Conservation (phyloP, 1,140 invertebrate species). For the Listronotus bonariensis region DNA sequence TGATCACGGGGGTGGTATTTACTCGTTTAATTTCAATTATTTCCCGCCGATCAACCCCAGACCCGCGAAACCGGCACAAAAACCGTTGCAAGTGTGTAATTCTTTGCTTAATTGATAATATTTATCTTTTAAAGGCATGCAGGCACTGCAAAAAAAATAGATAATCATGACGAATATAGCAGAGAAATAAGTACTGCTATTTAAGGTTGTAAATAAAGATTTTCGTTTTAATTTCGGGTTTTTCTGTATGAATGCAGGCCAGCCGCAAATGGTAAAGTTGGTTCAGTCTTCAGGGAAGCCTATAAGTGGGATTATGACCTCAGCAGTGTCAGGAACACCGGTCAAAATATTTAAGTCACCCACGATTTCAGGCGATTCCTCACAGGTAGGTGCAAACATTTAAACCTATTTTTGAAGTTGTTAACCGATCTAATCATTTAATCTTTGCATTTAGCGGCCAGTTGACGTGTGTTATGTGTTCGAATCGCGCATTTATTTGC, state of each 20-base stretch:
- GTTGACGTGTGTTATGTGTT: too few relatives aligned
- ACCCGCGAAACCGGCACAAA: not conserved
- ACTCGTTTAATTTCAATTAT: not conserved
- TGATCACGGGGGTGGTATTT: constrained; percentile 24
- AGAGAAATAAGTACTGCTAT: not conserved
- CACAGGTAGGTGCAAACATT: constrained; percentile 40
- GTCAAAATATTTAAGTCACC: constrained; percentile 61
- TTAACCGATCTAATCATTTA: constrained; percentile 4
- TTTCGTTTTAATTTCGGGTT: constrained; percentile 16
- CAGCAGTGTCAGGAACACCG: constrained; percentile 56
- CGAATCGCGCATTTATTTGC: too few relatives aligned
- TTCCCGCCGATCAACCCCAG: not conserved
- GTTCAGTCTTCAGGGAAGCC: constrained; percentile 62
- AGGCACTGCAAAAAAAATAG: not conserved
- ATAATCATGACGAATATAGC: constrained; percentile 3
- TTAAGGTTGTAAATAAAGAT: constrained; percentile 5
- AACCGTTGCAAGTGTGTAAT: too few relatives aligned
- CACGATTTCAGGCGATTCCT: constrained; percentile 35
- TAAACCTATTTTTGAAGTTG: not conserved
- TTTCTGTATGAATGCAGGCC: constrained; percentile 56
- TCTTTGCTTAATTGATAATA: too few relatives aligned
- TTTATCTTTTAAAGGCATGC: too few relatives aligned
- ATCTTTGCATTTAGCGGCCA: too few relatives aligned
- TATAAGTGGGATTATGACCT: constrained; percentile 57
- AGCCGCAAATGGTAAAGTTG: constrained; percentile 69